Evolutionary conservation across 1,140 invertebrate genomes (phyloP), one percentile per base, ranked within the genome.

Genomic region (Drosophila leontia): DNA sequence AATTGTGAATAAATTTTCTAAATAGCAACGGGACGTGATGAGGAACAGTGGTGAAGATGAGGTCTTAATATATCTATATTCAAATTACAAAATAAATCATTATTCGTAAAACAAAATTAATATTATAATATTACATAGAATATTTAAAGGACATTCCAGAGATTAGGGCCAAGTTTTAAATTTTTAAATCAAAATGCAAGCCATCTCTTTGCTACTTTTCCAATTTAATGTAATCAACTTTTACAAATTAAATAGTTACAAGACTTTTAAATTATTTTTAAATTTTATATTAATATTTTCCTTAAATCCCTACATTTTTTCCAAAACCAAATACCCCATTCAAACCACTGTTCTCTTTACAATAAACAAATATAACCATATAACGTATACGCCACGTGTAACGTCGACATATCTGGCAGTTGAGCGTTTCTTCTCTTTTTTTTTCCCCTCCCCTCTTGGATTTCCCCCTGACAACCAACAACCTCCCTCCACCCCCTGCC

Each of bases 1-100:
- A 88, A 87, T 88, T 87, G 80, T 83, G 84, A 78, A 88, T 87
- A 87, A 80, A 72, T 85, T 78, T 78, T 86, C 80, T 81, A 72
- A 86, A 82, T 69, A 82, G 55, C 80, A 87, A 69, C 48, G 56
- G 69, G 65, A 59, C 67, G 63, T 79, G 67, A 83, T 59, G 55
- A 47, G 15, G 61, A 56, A 80, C 80, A 70, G 61, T 88, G 76
- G 64, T 4, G 9, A 0, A 7, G 19, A 1, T 8, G 32, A 53
- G 51, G 51, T 5, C 34, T 35, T 8, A 53, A 53, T 34, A 53
- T 12, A 19, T 19, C 7, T 1, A 23, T 47, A 45, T 51, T 34
- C 0, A 3, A 3, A 34, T 0, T 19, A 13, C 11, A 53, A 8
- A 17, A 13, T 3, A 19, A 53, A 19, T 1, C 6, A 35, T 53